Base-by-base conservation (phyloP, 2,888 invertebrate genomes). In the Cryptus armator region DNA sequence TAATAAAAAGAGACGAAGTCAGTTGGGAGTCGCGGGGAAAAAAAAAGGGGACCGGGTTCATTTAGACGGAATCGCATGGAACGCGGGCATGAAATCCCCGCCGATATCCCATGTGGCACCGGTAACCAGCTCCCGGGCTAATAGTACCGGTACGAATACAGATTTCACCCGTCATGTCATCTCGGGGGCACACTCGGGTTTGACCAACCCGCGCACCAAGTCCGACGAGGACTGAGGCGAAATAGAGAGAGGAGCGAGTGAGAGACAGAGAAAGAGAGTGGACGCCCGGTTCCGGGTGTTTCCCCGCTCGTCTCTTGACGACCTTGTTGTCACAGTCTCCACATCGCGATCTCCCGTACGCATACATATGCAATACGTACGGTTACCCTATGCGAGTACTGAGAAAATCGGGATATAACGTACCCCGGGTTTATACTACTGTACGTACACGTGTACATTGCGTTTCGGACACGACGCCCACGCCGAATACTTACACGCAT, bases 121-220 rank as follows among this genome's bases (percentile, higher is more conserved):
- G 14, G 77, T 59, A 64, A 62, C 59, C 62, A 48, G 67, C 44
- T 70, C 48, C 82, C 84, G 75, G 44, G 66, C 16, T 74, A 56
- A 56, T 81, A 67, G 66, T 76, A 59, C 66, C 67, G 67, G 79
- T 86, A 81, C 84, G 89, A 87, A 89, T 90, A 91, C 91, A 90
- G 89, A 90, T 92, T 92, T 92, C 89, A 90, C 90, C 88, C 91
- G 92, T 92, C 92, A 90, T 88, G 89, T 91, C 90, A 90, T 51
- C 71, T 77, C 46, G 51, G 59, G 59, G 67, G 37, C 37, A 37
- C 89, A 84, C 90, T 80, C 85, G 87, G 86, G 77, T 83, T 86
- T 86, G 80, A 87, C 87, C 85, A 83, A 80, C 70, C 87, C 76
- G 67, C 82, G 66, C 71, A 83, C 75, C 53, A 72, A 70, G 77